Evolutionary conservation across 37 sponge, comb jelly and placozoan genomes (phyloP).

Genomic region (Beroe ovata): DNA sequence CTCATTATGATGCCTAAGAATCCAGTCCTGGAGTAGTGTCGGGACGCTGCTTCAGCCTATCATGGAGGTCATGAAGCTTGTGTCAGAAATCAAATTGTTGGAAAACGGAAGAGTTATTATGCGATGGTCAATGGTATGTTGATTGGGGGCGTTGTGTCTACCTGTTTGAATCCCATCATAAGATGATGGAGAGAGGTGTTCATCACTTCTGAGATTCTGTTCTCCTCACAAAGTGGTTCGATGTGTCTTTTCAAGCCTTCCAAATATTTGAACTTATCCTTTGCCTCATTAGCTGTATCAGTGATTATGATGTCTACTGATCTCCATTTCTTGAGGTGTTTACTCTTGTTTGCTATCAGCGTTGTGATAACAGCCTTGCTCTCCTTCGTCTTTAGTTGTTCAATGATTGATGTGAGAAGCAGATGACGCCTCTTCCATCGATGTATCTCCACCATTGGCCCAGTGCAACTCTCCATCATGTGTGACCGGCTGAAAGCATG

Average conservation of each 20-base stretch:
- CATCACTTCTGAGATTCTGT: conserved; percentile 43
- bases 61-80: conserved; percentile 43
- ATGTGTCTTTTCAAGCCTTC: conserved; percentile 73
- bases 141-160: too few relatives aligned
- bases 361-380: conserved; percentile 75
- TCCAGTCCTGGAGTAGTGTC: conserved; percentile 79
- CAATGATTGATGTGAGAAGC: conserved; percentile 75
- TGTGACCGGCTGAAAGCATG: neutral
- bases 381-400: conserved; percentile 86
- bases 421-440: conserved; percentile 81
- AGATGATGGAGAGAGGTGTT: conserved; percentile 45
- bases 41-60: conserved; percentile 77
- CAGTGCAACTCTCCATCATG: conserved; percentile 58
- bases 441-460: conserved; percentile 76
- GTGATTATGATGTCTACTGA: conserved; percentile 71
- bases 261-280: conserved; percentile 79
- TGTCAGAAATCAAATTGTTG: too few relatives aligned
- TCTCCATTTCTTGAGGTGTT: conserved; percentile 83
- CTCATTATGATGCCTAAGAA: conserved; percentile 80
- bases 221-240: conserved; percentile 74
- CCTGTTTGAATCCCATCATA: conserved; percentile 66
- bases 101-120: too few relatives aligned
- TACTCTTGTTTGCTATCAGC: conserved; percentile 77
- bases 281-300: conserved; percentile 83
- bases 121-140: too few relatives aligned